A percentile compares a stretch with the other conserved stretches of the same genome.
phyloP scores from a whole-genome alignment of 2,113 vertebrate species.

The Paradisaea rubra region DNA sequence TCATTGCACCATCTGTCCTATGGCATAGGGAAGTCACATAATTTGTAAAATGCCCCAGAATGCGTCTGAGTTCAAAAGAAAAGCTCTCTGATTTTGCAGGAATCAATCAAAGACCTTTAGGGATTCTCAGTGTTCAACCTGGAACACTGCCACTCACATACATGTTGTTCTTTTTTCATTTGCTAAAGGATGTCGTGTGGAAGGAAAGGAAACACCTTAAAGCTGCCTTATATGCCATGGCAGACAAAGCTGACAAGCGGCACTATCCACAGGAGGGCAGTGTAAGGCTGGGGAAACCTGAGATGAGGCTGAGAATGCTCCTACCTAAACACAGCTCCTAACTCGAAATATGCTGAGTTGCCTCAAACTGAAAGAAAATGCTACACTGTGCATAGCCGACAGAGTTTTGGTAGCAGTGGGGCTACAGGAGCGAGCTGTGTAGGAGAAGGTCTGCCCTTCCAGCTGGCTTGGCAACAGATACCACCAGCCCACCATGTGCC shows the following conservation, averaged over 20 bases:
- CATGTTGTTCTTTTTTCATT: not conserved
- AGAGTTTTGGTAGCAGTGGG: not conserved
- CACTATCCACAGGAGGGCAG: slow-evolving; percentile 3
- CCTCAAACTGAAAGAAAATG: not conserved
- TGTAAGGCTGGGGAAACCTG: not conserved
- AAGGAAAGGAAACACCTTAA: not conserved
- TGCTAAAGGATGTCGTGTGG: not conserved
- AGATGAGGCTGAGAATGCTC: not conserved
- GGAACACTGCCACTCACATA: not conserved
- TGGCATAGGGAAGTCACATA: not conserved
- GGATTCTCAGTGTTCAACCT: not conserved
- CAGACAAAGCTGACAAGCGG: not conserved
- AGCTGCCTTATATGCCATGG: rapidly evolving
- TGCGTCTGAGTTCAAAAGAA: not conserved
- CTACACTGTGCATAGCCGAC: not conserved
- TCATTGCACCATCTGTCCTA: not conserved
- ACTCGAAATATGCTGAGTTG: not conserved
- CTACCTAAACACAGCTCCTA: not conserved
- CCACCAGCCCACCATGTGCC: not conserved
- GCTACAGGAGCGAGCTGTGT: not conserved
- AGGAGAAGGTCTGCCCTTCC: not conserved
- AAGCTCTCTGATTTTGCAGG: not conserved
- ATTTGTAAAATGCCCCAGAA: not conserved
- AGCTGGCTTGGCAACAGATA: not conserved
- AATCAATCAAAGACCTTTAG: not conserved